A percentile compares a stretch with the other conserved stretches of the same genome.
These are phyloP conservation scores for Quadroppia sp. DNA, from an alignment of 2,888 invertebrate species.

Conservation along the genomic window DNA sequence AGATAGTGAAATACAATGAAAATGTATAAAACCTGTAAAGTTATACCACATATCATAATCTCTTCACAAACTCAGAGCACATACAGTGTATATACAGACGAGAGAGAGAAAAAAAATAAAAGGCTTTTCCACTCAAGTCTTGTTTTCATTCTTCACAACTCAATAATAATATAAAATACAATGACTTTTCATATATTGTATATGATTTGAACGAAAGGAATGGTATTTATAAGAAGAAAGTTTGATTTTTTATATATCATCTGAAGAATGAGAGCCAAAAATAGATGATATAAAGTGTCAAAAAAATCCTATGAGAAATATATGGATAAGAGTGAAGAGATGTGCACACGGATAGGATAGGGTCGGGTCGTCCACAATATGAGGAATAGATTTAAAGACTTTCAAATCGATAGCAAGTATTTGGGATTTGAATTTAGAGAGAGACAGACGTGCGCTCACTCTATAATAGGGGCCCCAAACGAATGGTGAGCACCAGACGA, in stretches of 20 bases:
- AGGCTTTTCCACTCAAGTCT: conserved; percentile 20
- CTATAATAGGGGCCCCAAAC: conserved; percentile 8
- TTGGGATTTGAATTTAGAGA: conserved; percentile 28
- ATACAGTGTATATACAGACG: too few species aligned
- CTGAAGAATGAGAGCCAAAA: too few species aligned
- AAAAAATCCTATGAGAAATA: conserved; percentile 10
- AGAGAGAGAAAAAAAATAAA: too few species aligned
- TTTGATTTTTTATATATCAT: too few species aligned
- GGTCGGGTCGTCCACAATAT: background rate
- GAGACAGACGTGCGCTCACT: conserved; percentile 12
- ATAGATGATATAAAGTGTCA: conserved; percentile 24
- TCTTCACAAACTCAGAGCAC: too few species aligned
- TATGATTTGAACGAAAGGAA: background rate
- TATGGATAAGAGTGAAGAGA: background rate
- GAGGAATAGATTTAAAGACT: background rate
- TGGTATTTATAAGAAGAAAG: too few species aligned
- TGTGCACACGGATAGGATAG: background rate
- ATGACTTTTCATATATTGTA: background rate
- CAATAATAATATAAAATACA: conserved; percentile 2
- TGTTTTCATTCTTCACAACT: conserved; percentile 7
- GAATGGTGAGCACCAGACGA: background rate
- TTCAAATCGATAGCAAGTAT: conserved; percentile 1
- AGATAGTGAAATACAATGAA: too few species aligned
- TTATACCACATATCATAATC: too few species aligned
- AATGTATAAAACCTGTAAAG: too few species aligned